These are phyloP conservation scores for Aegotheles bennettii DNA, from an alignment of 2,113 vertebrate species.

Conservation along the genomic window DNA sequence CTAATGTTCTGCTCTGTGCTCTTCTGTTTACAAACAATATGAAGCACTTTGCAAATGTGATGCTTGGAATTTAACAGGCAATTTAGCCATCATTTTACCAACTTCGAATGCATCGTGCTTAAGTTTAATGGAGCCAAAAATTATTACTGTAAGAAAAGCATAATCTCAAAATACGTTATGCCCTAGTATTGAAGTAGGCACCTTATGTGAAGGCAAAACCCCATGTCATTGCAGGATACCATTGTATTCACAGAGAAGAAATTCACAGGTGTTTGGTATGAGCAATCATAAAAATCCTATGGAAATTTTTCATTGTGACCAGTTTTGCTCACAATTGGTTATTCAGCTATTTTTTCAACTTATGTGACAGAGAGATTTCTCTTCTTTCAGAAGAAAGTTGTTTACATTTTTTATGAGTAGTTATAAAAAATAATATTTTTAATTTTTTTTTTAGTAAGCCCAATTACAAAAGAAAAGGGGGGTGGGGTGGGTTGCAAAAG, in stretches of 20 bases:
- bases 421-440: neutral
- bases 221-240: neutral
- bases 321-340: neutral
- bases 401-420: neutral
- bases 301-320: neutral
- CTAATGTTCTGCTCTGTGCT: neutral
- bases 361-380: neutral
- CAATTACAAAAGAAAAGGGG: neutral
- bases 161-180: neutral
- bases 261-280: neutral
- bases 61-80: neutral
- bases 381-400: neutral
- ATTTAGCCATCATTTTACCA: neutral
- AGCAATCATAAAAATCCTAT: neutral
- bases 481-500: neutral
- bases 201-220: neutral
- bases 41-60: neutral
- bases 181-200: neutral
- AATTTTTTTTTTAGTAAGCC: neutral
- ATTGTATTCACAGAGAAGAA: neutral
- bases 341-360: neutral
- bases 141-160: neutral
- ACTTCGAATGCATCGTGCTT: neutral
- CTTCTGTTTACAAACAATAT: neutral
- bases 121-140: neutral